Conservation (phyloP, 2,113 vertebrate genomes). For the Cepphus grylle region DNA sequence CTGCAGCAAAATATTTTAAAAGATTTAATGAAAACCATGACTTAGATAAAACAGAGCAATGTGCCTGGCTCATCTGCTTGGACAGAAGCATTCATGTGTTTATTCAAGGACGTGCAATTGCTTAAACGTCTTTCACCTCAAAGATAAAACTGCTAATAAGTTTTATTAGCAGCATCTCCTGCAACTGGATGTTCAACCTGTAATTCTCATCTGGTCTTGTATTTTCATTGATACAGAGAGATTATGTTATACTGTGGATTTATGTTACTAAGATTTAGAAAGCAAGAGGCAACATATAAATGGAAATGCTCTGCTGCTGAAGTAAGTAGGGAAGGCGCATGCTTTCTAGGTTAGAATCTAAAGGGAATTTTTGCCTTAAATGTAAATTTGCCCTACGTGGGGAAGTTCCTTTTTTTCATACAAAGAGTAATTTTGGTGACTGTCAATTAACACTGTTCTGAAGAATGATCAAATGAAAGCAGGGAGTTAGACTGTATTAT, state of each 20-base stretch:
- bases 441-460: fast-evolving
- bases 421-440: neutral
- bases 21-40: neutral
- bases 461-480: neutral
- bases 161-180: neutral
- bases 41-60: neutral
- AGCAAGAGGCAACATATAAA: neutral
- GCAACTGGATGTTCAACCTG: neutral
- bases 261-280: neutral
- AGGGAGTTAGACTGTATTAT: neutral
- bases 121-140: neutral
- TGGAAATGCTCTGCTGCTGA: neutral
- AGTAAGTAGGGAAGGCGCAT: neutral
- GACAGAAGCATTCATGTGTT: neutral
- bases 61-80: neutral
- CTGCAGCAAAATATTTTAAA: neutral
- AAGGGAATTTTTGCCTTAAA: neutral
- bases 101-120: neutral
- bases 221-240: neutral
- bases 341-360: neutral
- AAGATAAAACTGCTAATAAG: neutral
- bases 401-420: neutral
- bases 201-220: neutral
- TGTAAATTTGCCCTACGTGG: neutral
- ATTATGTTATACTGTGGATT: neutral